A percentile compares a stretch with the other conserved stretches of the same genome.
These are phyloP conservation scores for Pristionchus arcanus DNA, from an alignment of 2,888 invertebrate species.

Conservation along the genomic window DNA sequence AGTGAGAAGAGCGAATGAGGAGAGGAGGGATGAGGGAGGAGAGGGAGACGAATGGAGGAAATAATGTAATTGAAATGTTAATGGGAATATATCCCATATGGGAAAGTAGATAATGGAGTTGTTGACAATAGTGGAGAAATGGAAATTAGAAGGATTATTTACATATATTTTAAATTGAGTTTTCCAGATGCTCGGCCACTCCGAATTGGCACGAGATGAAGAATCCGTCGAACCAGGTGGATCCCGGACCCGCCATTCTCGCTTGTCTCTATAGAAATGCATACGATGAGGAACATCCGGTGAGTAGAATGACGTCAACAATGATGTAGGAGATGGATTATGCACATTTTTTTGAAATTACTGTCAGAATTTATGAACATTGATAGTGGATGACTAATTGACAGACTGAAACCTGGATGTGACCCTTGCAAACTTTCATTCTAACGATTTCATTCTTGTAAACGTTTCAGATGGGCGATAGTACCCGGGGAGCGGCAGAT, in stretches of 20 bases:
- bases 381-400: background rate
- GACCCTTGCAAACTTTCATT: background rate
- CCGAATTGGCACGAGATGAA: constrained; percentile 75
- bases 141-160: background rate
- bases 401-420: background rate
- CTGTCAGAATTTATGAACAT: too few relatives aligned
- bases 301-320: too few relatives aligned
- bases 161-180: background rate
- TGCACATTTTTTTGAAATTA: too few relatives aligned
- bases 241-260: constrained; percentile 89
- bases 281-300: constrained; percentile 79
- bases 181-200: constrained; percentile 69
- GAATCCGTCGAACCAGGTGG: constrained; percentile 83
- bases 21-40: background rate
- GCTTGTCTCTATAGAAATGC: constrained; percentile 90
- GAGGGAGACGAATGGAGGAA: background rate
- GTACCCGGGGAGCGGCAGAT: constrained; percentile 10
- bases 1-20: background rate
- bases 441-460: too few relatives aligned
- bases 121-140: background rate
- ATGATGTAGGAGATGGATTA: too few relatives aligned
- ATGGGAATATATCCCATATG: too few relatives aligned
- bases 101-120: background rate
- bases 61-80: background rate
- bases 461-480: background rate